phyloP scores from a whole-genome alignment of 2,888 invertebrate genomes.

The Ganaspis brasiliensis region DNA sequence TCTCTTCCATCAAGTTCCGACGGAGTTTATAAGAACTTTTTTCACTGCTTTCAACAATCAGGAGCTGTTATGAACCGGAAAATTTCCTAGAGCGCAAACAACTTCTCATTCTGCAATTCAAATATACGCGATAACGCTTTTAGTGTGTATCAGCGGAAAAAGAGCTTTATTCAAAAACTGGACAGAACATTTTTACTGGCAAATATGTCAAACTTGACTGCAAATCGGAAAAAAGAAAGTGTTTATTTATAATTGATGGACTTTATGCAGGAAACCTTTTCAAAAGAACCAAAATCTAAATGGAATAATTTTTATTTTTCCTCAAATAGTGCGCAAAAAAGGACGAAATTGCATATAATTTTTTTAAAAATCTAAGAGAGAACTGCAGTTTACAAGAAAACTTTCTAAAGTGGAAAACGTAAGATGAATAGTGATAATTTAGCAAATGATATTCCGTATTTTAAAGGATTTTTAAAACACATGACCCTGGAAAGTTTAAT shows the following conservation, averaged over 20 bases:
- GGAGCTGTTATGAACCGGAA: slow-evolving; percentile 16
- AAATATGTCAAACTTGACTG: background rate
- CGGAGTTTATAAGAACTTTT: slow-evolving; percentile 21
- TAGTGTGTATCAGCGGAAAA: background rate
- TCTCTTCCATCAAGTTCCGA: background rate
- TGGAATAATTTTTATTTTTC: too few species aligned
- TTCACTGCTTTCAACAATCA: slow-evolving; percentile 24
- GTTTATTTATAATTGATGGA: too few species aligned
- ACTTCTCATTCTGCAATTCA: slow-evolving; percentile 13
- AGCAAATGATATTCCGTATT: too few species aligned
- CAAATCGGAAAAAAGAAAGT: background rate
- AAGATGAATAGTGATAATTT: too few species aligned
- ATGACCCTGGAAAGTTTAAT: slow-evolving; percentile 1
- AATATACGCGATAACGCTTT: slow-evolving; percentile 15
- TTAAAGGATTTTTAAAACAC: background rate
- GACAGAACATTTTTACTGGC: background rate
- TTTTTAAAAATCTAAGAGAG: too few species aligned
- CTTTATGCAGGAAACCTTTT: too few species aligned
- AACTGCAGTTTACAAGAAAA: too few species aligned
- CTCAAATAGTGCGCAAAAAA: too few species aligned
- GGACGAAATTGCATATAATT: too few species aligned
- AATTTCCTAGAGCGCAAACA: slow-evolving; percentile 7
- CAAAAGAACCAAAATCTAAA: too few species aligned
- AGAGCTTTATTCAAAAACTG: slow-evolving; percentile 10
- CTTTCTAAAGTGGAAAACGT: too few species aligned